Conservation (phyloP, 2,113 vertebrate genomes). For the Sigmodon hispidus region DNA sequence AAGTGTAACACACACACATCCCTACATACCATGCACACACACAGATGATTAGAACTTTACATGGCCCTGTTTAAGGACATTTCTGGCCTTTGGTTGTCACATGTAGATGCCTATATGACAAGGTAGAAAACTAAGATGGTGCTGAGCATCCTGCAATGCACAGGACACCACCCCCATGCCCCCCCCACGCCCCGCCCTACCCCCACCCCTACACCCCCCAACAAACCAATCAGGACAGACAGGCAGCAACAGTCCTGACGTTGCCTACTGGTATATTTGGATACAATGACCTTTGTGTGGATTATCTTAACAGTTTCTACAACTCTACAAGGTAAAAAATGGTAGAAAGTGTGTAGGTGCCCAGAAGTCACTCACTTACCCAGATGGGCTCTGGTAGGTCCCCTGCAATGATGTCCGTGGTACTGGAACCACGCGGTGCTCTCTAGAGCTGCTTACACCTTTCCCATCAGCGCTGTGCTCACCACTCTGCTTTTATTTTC, state of each 20-base stretch:
- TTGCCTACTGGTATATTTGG: not conserved
- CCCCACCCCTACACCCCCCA: not conserved
- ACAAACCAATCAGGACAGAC: not conserved
- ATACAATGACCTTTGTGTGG: not conserved
- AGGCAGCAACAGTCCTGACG: not conserved
- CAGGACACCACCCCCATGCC: not conserved
- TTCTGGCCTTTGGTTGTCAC: not conserved
- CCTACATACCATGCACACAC: not conserved
- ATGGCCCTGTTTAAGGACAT: not conserved
- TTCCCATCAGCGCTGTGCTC: not conserved
- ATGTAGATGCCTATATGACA: not conserved
- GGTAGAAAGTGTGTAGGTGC: not conserved
- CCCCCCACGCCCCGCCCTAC: too few species aligned
- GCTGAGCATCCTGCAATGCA: not conserved
- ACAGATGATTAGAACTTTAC: not conserved
- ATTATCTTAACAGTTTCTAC: not conserved
- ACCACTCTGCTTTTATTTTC: not conserved
- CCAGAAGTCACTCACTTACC: not conserved
- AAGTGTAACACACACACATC: not conserved
- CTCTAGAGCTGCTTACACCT: too few species aligned
- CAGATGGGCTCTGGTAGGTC: not conserved
- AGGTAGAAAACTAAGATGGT: not conserved
- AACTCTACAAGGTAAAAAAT: not conserved
- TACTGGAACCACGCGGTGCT: not conserved
- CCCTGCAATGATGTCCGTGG: not conserved